Percentiles rank a stretch among this genome's conserved stretches.
These are phyloP conservation scores for Teleiodes luculella DNA, from an alignment of 2,888 invertebrate species.

Conservation along the genomic window DNA sequence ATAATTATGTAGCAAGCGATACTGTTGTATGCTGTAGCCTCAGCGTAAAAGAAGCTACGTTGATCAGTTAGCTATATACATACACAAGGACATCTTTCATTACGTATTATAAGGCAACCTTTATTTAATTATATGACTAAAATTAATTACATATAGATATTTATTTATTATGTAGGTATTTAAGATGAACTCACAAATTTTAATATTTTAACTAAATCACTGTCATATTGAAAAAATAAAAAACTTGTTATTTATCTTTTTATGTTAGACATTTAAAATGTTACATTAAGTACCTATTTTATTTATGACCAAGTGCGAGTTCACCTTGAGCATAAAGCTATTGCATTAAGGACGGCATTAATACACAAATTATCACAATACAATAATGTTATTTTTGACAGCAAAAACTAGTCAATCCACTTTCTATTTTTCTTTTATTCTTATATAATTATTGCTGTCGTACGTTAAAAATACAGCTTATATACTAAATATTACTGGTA, in stretches of 20 bases:
- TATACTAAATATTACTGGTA: slow-evolving; percentile 43
- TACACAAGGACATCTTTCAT: slow-evolving; percentile 17
- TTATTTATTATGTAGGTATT: no score
- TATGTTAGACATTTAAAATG: neutral
- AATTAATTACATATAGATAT: neutral
- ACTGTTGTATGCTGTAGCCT: no score
- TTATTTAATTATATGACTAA: slow-evolving; percentile 25
- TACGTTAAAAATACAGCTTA: slow-evolving; percentile 23
- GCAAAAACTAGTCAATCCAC: no score
- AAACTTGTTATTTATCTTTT: neutral
- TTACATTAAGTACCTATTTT: neutral
- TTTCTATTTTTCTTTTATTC: no score
- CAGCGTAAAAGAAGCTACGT: no score
- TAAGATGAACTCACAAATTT: neutral
- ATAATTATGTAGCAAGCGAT: no score
- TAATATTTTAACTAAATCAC: neutral
- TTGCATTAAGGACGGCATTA: slow-evolving; percentile 44
- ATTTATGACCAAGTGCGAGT: neutral
- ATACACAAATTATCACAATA: slow-evolving; percentile 59
- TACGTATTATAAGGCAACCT: slow-evolving; percentile 75
- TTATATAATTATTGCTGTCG: neutral
- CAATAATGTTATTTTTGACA: neutral
- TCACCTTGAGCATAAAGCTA: slow-evolving; percentile 9
- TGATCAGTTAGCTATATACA: slow-evolving; percentile 10
- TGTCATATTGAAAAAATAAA: neutral